Conservation (phyloP, 2,888 invertebrate species). For the Leptarthrus brevirostris region DNA sequence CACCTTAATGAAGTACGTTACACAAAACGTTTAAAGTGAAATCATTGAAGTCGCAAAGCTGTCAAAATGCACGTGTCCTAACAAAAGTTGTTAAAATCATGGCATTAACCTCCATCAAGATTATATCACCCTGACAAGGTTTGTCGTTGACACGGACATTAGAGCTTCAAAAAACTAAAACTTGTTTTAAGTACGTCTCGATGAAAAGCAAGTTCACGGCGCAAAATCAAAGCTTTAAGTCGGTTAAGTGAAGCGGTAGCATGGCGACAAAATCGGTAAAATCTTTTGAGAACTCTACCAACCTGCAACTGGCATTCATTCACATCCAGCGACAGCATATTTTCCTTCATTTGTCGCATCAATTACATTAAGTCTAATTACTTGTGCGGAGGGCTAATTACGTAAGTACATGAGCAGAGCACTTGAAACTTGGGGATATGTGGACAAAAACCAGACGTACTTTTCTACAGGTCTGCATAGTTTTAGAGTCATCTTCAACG, state of each 20-base stretch:
- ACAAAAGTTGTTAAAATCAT: background rate
- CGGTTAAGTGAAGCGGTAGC: background rate
- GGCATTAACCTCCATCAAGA: background rate
- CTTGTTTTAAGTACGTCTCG: conserved; percentile 5
- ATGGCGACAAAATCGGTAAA: background rate
- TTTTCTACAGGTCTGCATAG: background rate
- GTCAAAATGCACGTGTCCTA: background rate
- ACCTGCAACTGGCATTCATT: conserved; percentile 6
- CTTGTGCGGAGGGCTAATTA: conserved; percentile 39
- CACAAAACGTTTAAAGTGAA: too few relatives aligned
- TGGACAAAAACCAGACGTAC: background rate
- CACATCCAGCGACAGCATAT: conserved; percentile 38
- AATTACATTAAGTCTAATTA: conserved; percentile 41
- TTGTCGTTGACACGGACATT: background rate
- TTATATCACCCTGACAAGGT: conserved; percentile 1
- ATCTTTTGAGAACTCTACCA: background rate
- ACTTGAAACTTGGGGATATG: background rate
- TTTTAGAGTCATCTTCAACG: background rate
- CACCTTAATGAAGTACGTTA: too few relatives aligned
- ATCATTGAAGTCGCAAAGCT: background rate
- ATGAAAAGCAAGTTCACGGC: background rate
- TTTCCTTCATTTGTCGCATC: conserved; percentile 39
- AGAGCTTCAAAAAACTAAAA: background rate
- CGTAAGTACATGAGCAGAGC: conserved; percentile 32
- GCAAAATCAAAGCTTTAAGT: conserved; percentile 4